Evolutionary conservation across 1,140 invertebrate genomes (phyloP).

Genomic region (Conus betulinus): DNA sequence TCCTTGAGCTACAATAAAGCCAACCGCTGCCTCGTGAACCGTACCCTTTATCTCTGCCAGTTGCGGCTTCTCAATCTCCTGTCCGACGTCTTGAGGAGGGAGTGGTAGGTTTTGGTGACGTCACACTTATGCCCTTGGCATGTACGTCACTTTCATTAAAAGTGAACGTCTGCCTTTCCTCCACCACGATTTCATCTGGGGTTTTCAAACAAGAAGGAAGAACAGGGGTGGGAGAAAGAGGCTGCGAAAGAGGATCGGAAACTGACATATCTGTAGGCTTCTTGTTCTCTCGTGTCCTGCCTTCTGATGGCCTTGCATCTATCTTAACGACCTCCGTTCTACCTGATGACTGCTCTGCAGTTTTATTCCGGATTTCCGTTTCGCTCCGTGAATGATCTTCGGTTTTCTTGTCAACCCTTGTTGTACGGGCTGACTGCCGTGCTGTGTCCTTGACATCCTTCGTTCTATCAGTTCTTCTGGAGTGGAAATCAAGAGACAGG

Average conservation of each 20-base stretch:
- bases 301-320: too few relatives aligned
- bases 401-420: not conserved
- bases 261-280: too few relatives aligned
- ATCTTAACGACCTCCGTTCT: not conserved
- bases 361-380: not conserved
- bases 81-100: not conserved
- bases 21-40: not conserved
- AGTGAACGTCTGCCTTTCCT: not conserved
- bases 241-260: too few relatives aligned
- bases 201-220: not conserved
- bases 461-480: not conserved
- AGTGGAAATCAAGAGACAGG: constrained; percentile 15
- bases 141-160: not conserved
- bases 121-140: not conserved
- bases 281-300: too few relatives aligned
- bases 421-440: not conserved
- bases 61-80: not conserved
- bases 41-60: not conserved
- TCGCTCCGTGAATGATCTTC: not conserved
- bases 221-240: not conserved
- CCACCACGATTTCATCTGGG: not conserved
- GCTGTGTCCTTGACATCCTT: not conserved
- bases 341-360: too few relatives aligned
- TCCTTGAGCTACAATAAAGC: not conserved
- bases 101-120: not conserved